phyloP scores from a whole-genome alignment of 2,113 vertebrate genomes.

The cat (Felis catus) region DNA sequence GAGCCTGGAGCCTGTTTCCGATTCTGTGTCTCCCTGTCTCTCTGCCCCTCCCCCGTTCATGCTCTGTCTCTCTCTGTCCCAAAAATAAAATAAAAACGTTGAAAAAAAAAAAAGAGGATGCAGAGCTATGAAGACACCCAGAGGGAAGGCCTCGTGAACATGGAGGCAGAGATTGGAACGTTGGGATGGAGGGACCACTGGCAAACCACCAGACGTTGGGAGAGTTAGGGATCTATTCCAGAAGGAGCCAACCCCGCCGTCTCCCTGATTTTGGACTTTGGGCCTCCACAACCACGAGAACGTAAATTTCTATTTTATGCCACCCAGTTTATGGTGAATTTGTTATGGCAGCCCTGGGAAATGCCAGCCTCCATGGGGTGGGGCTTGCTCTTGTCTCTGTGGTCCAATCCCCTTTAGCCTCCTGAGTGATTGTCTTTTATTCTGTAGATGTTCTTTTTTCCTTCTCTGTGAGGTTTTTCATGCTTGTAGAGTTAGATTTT shows the following conservation, averaged over 20 bases:
- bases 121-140: background rate
- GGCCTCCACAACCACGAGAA: background rate
- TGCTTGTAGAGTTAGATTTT: background rate
- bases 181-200: background rate
- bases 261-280: background rate
- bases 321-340: background rate
- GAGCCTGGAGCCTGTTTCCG: too few species aligned
- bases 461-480: background rate
- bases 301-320: background rate
- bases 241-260: background rate
- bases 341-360: background rate
- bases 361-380: rapidly evolving
- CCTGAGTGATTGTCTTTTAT: background rate
- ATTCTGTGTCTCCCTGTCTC: too few species aligned
- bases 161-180: background rate
- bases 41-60: too few species aligned
- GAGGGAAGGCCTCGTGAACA: background rate
- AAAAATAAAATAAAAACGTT: too few species aligned
- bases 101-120: background rate
- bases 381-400: background rate
- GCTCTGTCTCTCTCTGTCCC: too few species aligned
- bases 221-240: background rate
- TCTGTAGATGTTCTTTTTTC: background rate
- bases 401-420: background rate
- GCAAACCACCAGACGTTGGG: background rate